Evolutionary conservation across 2,888 invertebrate species (phyloP).

Genomic region (Pheosia tremula): DNA sequence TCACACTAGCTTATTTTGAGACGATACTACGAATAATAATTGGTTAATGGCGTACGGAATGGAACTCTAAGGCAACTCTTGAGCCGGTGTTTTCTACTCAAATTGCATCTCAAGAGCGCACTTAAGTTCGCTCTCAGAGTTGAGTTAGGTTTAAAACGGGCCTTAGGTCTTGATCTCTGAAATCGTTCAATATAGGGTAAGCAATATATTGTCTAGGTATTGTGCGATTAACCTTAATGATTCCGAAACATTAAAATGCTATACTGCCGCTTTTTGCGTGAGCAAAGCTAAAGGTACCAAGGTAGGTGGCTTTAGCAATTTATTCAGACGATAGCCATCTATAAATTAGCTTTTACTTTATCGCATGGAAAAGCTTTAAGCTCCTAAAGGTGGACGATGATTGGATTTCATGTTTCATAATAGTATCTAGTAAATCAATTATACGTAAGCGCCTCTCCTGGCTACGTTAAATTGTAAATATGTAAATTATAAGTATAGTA

Average conservation of each 20-base stretch:
- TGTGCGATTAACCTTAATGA: background rate
- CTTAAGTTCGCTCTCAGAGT: too few relatives aligned
- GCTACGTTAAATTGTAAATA: constrained; percentile 65
- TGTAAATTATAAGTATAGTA: constrained; percentile 57
- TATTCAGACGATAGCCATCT: background rate
- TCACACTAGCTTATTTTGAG: constrained; percentile 36
- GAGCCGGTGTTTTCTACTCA: too few relatives aligned
- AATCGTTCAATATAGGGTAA: constrained; percentile 6
- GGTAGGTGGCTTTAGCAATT: background rate
- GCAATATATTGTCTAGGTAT: background rate
- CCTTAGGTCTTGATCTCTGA: constrained; percentile 36
- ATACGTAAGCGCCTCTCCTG: background rate
- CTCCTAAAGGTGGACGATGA: background rate
- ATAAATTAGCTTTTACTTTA: background rate
- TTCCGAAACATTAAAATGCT: background rate
- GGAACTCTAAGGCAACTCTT: too few relatives aligned
- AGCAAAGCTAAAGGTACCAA: background rate
- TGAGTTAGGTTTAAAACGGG: too few relatives aligned
- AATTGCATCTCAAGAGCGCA: too few relatives aligned
- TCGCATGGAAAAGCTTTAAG: background rate
- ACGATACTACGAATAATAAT: constrained; percentile 22
- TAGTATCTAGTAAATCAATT: background rate
- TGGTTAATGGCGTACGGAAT: constrained; percentile 25
- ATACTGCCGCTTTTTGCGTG: background rate
- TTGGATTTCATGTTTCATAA: background rate